phyloP scores from a whole-genome alignment of 2,888 invertebrate species.

The Platypus cylindrus region DNA sequence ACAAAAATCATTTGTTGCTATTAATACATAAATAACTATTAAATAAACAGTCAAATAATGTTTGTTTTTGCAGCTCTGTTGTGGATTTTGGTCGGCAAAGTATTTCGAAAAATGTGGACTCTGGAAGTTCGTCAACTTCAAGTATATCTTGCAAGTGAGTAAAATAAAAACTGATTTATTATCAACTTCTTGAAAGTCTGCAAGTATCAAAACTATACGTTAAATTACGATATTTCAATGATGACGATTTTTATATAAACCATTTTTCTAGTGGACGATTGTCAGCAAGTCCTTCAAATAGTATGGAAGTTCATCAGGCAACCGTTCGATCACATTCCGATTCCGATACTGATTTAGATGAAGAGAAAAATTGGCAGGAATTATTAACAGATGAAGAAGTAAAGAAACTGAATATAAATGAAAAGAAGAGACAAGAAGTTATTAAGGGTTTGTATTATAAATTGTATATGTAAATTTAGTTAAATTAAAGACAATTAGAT shows the following conservation, averaged over 20 bases:
- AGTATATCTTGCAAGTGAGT: conserved; percentile 47
- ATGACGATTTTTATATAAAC: not conserved
- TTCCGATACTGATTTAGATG: conserved; percentile 44
- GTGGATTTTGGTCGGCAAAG: conserved; percentile 42
- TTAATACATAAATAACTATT: too few relatives aligned
- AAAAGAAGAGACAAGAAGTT: conserved; percentile 84
- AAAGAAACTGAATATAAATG: conserved; percentile 59
- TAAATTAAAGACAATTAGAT: too few relatives aligned
- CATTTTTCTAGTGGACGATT: conserved; percentile 33
- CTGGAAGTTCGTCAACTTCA: conserved; percentile 60
- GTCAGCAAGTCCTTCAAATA: conserved; percentile 60
- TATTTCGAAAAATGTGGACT: conserved; percentile 41
- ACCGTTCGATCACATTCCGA: conserved; percentile 17
- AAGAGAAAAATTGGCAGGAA: conserved; percentile 63
- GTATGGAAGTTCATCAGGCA: conserved; percentile 49
- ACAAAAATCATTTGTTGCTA: too few relatives aligned
- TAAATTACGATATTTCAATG: not conserved
- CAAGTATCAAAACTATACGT: not conserved
- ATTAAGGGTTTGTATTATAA: conserved; percentile 56
- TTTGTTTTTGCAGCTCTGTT: conserved; percentile 41
- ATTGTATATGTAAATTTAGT: too few relatives aligned
- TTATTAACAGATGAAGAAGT: conserved; percentile 63
- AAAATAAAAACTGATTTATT: not conserved
- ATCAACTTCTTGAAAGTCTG: not conserved
- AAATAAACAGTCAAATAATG: not conserved